Evolutionary conservation across 2,797 vertebrate species (phyloP).

Genomic region (Malurus leucopterus): DNA sequence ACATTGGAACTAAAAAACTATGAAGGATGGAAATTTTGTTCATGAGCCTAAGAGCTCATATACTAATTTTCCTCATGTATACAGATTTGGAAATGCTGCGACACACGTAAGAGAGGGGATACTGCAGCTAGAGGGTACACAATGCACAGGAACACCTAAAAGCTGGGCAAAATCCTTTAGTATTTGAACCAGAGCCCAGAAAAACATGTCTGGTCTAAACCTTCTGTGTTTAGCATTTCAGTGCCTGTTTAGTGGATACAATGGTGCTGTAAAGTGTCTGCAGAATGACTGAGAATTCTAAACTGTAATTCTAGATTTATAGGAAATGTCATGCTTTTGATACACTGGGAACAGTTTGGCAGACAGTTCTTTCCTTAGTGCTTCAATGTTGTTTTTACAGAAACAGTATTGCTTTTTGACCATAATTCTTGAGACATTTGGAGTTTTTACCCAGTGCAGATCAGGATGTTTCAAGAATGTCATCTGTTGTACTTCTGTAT

Average conservation of each 20-base stretch:
- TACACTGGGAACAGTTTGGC: background rate
- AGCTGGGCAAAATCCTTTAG: background rate
- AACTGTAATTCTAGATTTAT: background rate
- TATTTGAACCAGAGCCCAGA: background rate
- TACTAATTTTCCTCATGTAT: background rate
- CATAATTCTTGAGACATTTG: background rate
- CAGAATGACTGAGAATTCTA: background rate
- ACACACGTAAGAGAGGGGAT: background rate
- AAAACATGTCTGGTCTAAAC: background rate
- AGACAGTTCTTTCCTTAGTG: background rate
- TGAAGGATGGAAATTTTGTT: background rate
- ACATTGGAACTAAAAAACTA: background rate
- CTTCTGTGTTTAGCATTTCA: conserved; percentile 23
- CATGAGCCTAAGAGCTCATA: background rate
- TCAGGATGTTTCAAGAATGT: background rate
- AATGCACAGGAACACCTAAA: conserved; percentile 32
- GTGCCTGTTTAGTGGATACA: background rate
- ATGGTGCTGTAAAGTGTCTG: background rate
- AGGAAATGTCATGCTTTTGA: background rate
- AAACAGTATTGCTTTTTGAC: background rate
- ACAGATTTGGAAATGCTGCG: background rate
- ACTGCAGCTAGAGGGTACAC: conserved; percentile 40
- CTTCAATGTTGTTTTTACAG: background rate
- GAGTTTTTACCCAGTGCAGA: background rate
- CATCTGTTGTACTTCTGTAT: background rate